Evolutionary conservation across 2,888 invertebrate genomes (phyloP), one percentile per base, ranked within the genome.

Genomic region (Noctuana brunneofusca): DNA sequence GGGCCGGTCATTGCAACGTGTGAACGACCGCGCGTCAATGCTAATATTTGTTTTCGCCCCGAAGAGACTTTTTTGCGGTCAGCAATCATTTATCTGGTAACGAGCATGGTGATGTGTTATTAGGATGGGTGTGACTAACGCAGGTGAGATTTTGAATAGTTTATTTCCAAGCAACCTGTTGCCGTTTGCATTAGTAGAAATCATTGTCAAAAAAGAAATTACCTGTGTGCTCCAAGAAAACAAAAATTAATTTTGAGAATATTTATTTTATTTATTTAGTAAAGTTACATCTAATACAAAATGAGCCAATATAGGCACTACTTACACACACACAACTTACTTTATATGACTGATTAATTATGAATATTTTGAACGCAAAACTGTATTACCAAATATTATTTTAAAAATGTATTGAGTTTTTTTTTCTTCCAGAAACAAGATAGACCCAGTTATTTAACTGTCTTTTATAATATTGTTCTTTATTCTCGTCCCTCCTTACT

Each of bases 31-130:
- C 76, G 70, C 80, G 76, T 78, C 81, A 85, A 84, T 84, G 80
- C 87, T 82, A 87, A 88, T 89, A 87, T 89, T 89, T 88, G 87
- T 86, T 88, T 87, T 84, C 83, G 83, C 84, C 81, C 80, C 74
- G 75, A 70, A 83, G 79, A 66, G 75, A 76, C 76, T 78, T 78
- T 35, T 77, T 73, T 69, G 71, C 69, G 68, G 73, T 71, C 74
- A 71, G 75, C 68, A 67, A 78, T 69, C 79, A 75, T 81, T 82
- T 82, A 80, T 79, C 78, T 71, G 70, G 74, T 81, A 84, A 83
- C 83, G 77, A 84, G 80, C 78, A 77, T 76, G 76, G 74, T 72
- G 73, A 67, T 69, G 62, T 79, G 79, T 83, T 83, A 87, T 88
- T 83, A 86, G 79, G 79, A 77, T 74, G 70, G 68, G 41, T 75